Base-by-base conservation (phyloP, 2,888 invertebrate species). In the Tetragonisca angustula region DNA sequence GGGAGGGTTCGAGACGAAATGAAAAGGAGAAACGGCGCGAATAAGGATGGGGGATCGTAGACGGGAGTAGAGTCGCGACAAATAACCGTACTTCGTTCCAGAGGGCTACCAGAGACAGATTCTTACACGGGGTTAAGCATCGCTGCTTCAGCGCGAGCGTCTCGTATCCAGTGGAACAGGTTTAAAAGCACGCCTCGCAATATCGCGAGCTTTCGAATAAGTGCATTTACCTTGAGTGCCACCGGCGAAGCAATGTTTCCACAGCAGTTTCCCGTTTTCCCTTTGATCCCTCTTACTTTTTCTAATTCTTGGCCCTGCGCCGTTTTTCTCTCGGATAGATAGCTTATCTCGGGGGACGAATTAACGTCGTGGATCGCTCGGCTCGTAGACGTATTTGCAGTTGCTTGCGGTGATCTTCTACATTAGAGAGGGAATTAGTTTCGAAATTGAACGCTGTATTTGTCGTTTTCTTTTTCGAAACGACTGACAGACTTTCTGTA, bases 151-250 rank as follows among this genome's bases (percentile, higher is more conserved):
- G 71, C 62, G 56, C n/a, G 72, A 70, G 73, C 70, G 43, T 65
- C n/a, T 59, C 50, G 61, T 4, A 61, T 11, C 68, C 68, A 56
- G 6, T 32, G 50, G 54, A 70, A 76, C 71, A 56, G 56, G 43
- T 43, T 32, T 72, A 76, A 69, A 81, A 83, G 71, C 81, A 62
- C 43, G 61, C 15, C 15, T 27, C 54, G 75, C 62, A 83, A 83
- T 83, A 83, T 83, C 71, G 36, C 73, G 27, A 59, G 70, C 27
- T 69, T 61, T 54, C 67, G 74, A 82, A 82, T 70, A 82, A 77
- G 54, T 67, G 69, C 74, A 71, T 84, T 84, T 77, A 77, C 82
- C 70, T 72, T 21, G 52, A 70, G 59, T 27, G 11, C 36, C 32
- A 73, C 27, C 36, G 36, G 36, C 36, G 36, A 36, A 19, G 52